phyloP scores from a whole-genome alignment of 2,113 vertebrate species.

The Zosterops lateralis region DNA sequence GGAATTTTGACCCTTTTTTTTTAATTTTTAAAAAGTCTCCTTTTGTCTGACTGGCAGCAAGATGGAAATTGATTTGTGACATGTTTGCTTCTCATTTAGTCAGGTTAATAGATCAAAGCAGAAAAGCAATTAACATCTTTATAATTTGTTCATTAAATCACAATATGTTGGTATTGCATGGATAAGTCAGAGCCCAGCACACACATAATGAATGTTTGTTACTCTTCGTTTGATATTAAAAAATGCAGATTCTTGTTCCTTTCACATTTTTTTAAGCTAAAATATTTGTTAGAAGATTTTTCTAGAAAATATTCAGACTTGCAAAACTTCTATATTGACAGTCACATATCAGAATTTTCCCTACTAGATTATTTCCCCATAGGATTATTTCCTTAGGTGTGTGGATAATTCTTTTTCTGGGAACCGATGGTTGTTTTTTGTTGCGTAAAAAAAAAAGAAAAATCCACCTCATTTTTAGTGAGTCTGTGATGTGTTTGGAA shows the following conservation, averaged over 20 bases:
- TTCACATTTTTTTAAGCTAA: background rate
- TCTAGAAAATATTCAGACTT: background rate
- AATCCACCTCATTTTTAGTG: background rate
- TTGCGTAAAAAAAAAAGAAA: background rate
- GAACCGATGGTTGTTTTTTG: background rate
- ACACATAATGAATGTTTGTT: background rate
- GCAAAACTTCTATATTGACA: background rate
- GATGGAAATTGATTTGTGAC: background rate
- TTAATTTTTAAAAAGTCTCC: background rate
- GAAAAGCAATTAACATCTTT: background rate
- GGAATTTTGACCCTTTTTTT: background rate
- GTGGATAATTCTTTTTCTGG: background rate
- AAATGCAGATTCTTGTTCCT: background rate
- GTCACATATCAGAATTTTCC: background rate
- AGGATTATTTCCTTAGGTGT: background rate
- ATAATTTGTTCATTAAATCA: background rate
- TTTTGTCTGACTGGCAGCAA: background rate
- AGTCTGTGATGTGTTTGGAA: background rate
- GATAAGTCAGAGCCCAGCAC: background rate
- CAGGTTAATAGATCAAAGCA: background rate
- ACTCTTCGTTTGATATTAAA: background rate
- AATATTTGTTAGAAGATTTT: background rate
- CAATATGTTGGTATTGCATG: background rate
- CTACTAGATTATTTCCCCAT: background rate
- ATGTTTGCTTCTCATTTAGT: background rate